Conservation (phyloP, 2,888 invertebrate species). For the Melinaea marsaeus region DNA sequence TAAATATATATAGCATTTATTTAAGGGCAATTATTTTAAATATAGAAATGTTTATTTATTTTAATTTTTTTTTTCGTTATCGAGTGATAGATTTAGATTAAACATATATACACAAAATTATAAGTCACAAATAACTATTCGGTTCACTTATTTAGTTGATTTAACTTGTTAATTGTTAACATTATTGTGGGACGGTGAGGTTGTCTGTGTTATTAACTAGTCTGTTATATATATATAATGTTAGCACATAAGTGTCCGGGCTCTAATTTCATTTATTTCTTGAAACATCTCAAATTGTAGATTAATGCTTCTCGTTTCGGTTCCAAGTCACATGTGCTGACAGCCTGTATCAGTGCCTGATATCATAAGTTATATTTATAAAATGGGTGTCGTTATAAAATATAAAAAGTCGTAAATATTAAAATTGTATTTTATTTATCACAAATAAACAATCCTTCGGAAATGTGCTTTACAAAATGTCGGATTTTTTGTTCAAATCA, state of each 20-base stretch:
- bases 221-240: conserved; percentile 22
- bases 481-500: too few species aligned
- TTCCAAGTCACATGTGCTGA: background rate
- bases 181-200: background rate
- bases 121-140: background rate
- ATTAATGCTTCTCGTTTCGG: background rate
- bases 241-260: conserved; percentile 10
- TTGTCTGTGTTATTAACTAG: conserved; percentile 31
- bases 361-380: conserved; percentile 15
- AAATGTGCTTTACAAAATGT: background rate
- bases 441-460: conserved; percentile 8
- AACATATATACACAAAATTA: background rate
- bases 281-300: background rate
- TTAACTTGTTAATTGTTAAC: background rate
- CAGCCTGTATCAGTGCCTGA: conserved; percentile 27
- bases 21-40: background rate
- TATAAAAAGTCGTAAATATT: conserved; percentile 20
- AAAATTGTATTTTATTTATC: conserved; percentile 12
- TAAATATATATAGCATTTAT: conserved; percentile 24
- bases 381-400: conserved; percentile 2
- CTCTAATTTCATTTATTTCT: too few species aligned
- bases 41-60: background rate
- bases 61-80: background rate
- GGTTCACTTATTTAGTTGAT: background rate
- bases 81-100: background rate